A percentile compares a stretch with the other conserved stretches of the same genome.
Evolutionary conservation across 2,113 vertebrate species (phyloP).

Genomic region (Myiozetetes cayanensis): DNA sequence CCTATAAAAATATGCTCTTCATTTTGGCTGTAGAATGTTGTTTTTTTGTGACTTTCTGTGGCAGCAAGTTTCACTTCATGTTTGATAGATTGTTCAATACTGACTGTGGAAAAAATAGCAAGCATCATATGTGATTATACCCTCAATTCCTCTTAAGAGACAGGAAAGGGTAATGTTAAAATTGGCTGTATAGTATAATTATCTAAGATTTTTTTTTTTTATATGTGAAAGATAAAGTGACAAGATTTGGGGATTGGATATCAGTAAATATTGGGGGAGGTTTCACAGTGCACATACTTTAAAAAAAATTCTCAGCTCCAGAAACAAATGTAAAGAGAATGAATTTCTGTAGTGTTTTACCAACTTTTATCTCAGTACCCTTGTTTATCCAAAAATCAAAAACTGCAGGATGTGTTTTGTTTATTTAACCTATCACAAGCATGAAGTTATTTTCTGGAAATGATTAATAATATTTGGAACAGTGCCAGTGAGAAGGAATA

Average conservation of each 20-base stretch:
- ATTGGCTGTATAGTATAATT: background rate
- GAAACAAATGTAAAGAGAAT: background rate
- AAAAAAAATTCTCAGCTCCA: background rate
- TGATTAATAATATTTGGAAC: background rate
- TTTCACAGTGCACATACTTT: background rate
- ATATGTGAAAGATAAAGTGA: background rate
- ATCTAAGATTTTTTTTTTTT: background rate
- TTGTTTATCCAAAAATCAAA: background rate
- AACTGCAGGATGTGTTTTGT: background rate
- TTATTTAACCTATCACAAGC: background rate
- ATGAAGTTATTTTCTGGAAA: background rate
- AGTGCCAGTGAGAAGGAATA: background rate
- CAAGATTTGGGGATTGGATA: background rate
- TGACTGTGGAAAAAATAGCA: background rate
- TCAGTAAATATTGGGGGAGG: background rate
- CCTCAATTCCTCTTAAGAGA: background rate
- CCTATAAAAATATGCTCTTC: background rate
- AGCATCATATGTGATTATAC: background rate
- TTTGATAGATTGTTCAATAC: background rate
- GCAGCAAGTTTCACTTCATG: background rate
- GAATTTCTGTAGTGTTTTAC: background rate
- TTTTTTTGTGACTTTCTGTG: background rate
- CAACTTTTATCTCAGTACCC: background rate
- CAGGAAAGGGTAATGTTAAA: background rate
- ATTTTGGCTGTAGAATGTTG: background rate